A percentile compares a stretch with the other conserved stretches of the same genome.
These are phyloP conservation scores for Agriopis leucophaearia DNA, from an alignment of 2,888 invertebrate species.

Conservation along the genomic window DNA sequence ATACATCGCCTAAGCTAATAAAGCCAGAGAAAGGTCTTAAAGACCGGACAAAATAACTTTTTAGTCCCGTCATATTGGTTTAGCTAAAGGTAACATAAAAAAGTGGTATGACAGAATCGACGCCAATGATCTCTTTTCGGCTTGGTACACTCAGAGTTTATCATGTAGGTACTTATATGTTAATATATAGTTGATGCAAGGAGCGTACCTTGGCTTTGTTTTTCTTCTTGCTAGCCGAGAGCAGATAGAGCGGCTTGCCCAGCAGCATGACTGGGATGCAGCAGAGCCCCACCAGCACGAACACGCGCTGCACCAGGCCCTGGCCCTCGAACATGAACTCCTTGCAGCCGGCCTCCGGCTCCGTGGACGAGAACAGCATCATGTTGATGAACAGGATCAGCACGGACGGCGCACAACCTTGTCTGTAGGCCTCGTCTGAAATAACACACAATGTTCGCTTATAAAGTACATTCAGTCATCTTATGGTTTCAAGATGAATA, in stretches of 20 bases:
- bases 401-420: conserved; percentile 96
- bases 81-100: too few relatives aligned
- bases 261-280: conserved; percentile 98
- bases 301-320: conserved; percentile 89
- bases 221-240: conserved; percentile 75
- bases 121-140: too few relatives aligned
- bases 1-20: too few relatives aligned
- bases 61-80: too few relatives aligned
- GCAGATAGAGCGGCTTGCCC: conserved; percentile 94
- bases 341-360: conserved; percentile 78
- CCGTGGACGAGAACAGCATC: conserved; percentile 94
- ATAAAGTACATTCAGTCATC: too few relatives aligned
- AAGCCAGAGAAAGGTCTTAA: too few relatives aligned
- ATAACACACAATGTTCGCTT: background rate
- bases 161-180: too few relatives aligned
- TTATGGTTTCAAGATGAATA: too few relatives aligned
- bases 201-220: conserved; percentile 59
- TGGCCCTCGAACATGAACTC: conserved; percentile 91
- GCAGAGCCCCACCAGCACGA: conserved; percentile 92
- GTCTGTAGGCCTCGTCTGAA: conserved; percentile 71
- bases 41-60: too few relatives aligned
- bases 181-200: too few relatives aligned
- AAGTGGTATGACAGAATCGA: too few relatives aligned
- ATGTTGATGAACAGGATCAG: conserved; percentile 99
- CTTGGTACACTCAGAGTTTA: too few relatives aligned